Evolutionary conservation across 2,113 vertebrate species (phyloP).

Genomic region (Marmota flaviventris): DNA sequence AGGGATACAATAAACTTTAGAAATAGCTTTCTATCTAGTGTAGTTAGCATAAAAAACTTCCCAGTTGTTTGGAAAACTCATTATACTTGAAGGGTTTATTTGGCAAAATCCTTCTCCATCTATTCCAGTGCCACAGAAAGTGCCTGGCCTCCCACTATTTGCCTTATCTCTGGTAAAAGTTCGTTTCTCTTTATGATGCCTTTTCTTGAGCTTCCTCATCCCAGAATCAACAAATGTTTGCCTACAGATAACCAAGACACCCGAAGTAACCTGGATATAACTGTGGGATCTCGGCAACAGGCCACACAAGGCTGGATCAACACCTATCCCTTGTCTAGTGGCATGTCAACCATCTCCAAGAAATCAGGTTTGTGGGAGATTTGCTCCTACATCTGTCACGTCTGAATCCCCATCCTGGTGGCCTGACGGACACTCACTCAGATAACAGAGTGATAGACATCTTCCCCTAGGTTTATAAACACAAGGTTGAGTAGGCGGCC

Average conservation of each 20-base stretch:
- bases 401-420: neutral
- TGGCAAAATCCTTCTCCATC: neutral
- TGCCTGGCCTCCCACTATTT: too few species aligned
- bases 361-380: constrained; percentile 93
- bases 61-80: neutral
- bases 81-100: neutral
- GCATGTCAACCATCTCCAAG: constrained; percentile 98
- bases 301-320: constrained; percentile 98
- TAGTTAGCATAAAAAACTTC: neutral
- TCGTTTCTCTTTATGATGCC: neutral
- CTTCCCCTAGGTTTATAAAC: neutral
- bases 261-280: constrained; percentile 94
- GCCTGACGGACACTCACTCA: neutral
- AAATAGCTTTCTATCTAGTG: neutral
- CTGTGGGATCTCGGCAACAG: constrained; percentile 95
- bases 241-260: constrained; percentile 95
- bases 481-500: neutral
- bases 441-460: neutral
- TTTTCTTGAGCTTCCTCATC: neutral
- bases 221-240: constrained; percentile 48
- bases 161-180: neutral
- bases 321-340: constrained; percentile 97
- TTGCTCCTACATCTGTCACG: neutral
- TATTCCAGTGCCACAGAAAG: neutral
- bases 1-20: neutral